Evolutionary conservation across 1,140 invertebrate genomes (phyloP).

Genomic region (Drosophila mayri): DNA sequence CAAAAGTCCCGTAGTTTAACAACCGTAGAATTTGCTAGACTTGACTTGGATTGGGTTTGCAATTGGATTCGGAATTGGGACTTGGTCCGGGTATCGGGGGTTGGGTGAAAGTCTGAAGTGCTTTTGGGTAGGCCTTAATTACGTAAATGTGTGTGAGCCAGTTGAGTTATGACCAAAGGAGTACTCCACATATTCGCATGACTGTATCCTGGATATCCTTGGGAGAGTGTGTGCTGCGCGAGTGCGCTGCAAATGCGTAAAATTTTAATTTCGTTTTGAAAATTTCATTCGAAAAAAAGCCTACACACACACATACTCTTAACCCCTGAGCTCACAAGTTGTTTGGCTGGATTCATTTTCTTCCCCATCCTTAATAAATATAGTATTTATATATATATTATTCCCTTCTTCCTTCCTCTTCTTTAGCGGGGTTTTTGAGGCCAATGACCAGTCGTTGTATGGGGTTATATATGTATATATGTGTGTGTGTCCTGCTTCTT

Average conservation of each 20-base stretch:
- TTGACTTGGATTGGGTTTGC: conserved; percentile 17
- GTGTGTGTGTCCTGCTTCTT: conserved; percentile 62
- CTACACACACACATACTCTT: conserved; percentile 17
- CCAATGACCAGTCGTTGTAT: conserved; percentile 69
- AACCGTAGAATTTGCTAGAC: conserved; percentile 38
- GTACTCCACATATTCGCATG: conserved; percentile 58
- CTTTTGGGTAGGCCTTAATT: conserved; percentile 81
- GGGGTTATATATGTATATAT: not conserved
- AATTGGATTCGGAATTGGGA: conserved; percentile 27
- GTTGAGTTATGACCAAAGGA: conserved; percentile 79
- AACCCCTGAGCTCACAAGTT: conserved; percentile 60
- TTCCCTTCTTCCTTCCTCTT: conserved; percentile 22
- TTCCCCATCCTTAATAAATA: conserved; percentile 6
- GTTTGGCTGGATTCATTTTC: conserved; percentile 50
- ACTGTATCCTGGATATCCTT: conserved; percentile 30
- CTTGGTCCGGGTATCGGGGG: conserved; percentile 21
- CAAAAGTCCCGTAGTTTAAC: conserved; percentile 46
- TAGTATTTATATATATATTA: conserved; percentile 9
- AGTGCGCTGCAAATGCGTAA: conserved; percentile 71
- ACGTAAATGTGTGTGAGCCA: conserved; percentile 74
- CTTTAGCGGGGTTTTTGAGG: conserved; percentile 56
- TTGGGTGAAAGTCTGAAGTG: conserved; percentile 74
- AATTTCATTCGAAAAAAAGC: conserved; percentile 70
- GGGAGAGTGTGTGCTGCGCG: conserved; percentile 25
- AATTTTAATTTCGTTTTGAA: conserved; percentile 83